These are phyloP conservation scores for Cliona cf. orientalis DNA, from an alignment of 37 sponge, comb jelly and placozoan genomes.

Conservation along the genomic window DNA sequence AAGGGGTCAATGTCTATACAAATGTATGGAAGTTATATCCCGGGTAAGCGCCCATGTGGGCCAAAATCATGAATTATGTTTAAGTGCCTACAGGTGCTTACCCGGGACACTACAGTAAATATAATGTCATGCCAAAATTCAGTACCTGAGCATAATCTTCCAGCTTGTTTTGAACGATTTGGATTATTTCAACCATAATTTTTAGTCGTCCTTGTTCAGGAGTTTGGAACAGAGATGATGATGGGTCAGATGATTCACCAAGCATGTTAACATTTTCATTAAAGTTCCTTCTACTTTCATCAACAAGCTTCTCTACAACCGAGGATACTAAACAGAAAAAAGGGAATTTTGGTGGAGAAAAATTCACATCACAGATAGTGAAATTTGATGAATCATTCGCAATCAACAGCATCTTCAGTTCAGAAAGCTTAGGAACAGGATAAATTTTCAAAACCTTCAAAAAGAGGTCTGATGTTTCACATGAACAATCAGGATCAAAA, in stretches of 20 bases:
- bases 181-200: slow-evolving; percentile 23
- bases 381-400: not conserved
- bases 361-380: not conserved
- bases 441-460: slow-evolving; percentile 37
- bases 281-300: slow-evolving; percentile 52
- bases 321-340: slow-evolving; percentile 56
- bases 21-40: no score
- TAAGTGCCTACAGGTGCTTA: no score
- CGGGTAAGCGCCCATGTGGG: no score
- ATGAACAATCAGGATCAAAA: slow-evolving; percentile 30
- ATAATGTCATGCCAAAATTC: not conserved
- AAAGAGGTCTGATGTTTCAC: slow-evolving; percentile 47
- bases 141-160: slow-evolving; percentile 12
- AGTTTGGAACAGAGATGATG: slow-evolving; percentile 2
- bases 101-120: not conserved
- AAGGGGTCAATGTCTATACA: no score
- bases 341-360: slow-evolving; percentile 65
- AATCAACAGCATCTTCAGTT: slow-evolving; percentile 64
- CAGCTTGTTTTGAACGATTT: slow-evolving; percentile 24
- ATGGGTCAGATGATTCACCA: slow-evolving; percentile 1
- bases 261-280: slow-evolving; percentile 51
- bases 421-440: slow-evolving; percentile 64
- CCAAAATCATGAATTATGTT: no score
- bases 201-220: slow-evolving; percentile 13
- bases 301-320: slow-evolving; percentile 53